Evolutionary conservation across 1,140 invertebrate species (phyloP), one percentile per base, ranked within the genome.

Genomic region (Formica exsecta): DNA sequence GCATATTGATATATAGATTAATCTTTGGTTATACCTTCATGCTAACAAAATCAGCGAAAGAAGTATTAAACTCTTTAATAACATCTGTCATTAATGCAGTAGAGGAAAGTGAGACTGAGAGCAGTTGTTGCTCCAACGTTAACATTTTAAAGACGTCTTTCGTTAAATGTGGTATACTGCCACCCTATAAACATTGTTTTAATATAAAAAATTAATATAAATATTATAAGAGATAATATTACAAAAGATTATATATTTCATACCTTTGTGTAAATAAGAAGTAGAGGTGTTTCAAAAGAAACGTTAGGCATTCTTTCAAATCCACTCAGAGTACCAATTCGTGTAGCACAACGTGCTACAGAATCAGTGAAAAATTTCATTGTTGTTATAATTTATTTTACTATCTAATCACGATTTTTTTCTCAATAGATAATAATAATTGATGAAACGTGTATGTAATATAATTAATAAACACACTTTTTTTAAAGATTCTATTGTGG

Each of bases 121-220:
- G 89, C 8, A 96, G 90, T 38, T 96, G 95, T 59, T 92, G 91
- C n/a, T 96, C 93, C 44, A 91, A 88, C 19, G 94, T 95, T 75
- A 97, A 89, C 75, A 95, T 93, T 91, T 96, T 95, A n/a, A 97
- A 95, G 0, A 97, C 96, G 94, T 97, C 97, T 75, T 96, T 95
- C 1, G 96, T 96, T 11, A 97, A 93, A 92, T 97, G 96, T 1
- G 97, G 97, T 76, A 97, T 94, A 88, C 96, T 96, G 11, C 96
- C 97, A 76, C 95, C 94, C 96, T 97, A 38, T 38, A 86, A 59
- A 92, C 86, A 86, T 48, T 22, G 22, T 22, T 22, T 22, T 22
- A 54, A 22, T 36, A 8, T 59, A 86, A 74, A 32, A 54, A 9
- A 65, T 22, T 48, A 38, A 64, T 80, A 71, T 25, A 44, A 68